Evolutionary conservation across 2,113 vertebrate genomes (phyloP).

Genomic region (Podilymbus podiceps): DNA sequence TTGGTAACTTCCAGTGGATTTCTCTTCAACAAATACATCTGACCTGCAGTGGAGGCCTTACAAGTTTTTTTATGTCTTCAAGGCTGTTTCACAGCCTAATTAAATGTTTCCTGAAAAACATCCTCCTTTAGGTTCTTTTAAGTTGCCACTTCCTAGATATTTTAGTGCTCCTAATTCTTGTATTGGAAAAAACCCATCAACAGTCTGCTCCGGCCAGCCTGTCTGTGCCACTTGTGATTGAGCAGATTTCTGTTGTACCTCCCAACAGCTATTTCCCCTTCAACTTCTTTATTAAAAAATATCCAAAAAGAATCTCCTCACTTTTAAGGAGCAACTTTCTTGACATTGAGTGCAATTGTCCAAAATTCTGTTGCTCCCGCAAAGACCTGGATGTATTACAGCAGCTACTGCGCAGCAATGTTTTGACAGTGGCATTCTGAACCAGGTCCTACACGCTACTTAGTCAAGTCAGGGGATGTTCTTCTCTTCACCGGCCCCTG

Average conservation of each 20-base stretch:
- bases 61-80: neutral
- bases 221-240: neutral
- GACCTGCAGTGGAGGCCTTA: neutral
- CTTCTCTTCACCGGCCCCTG: neutral
- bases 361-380: neutral
- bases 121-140: neutral
- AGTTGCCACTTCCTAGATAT: neutral
- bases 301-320: neutral
- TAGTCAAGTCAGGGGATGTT: neutral
- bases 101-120: neutral
- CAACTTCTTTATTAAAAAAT: neutral
- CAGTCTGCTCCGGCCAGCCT: neutral
- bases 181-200: neutral
- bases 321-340: neutral
- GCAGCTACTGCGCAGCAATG: neutral
- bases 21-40: neutral
- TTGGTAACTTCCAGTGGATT: neutral
- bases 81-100: neutral
- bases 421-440: neutral
- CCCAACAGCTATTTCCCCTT: neutral
- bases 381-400: neutral
- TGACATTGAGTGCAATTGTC: neutral
- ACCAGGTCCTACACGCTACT: neutral
- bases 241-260: neutral
- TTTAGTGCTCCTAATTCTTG: neutral